Conservation (phyloP, 2,888 invertebrate genomes). For the Drosophila subquinaria region DNA sequence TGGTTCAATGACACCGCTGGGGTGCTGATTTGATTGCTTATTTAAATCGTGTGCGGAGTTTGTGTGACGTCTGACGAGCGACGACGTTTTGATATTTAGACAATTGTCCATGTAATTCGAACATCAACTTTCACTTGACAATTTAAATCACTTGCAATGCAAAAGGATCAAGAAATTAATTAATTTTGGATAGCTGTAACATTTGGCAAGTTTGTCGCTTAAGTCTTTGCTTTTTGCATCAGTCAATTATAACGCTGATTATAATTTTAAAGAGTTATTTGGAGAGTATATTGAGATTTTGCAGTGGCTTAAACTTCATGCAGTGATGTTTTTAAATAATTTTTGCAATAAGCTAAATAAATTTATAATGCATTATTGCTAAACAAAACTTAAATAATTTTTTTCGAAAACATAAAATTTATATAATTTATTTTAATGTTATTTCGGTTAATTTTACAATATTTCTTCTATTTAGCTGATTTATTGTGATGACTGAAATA, state of each 20-base stretch:
- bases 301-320: background rate
- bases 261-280: background rate
- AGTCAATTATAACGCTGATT: background rate
- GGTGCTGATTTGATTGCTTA: slow-evolving; percentile 78
- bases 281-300: background rate
- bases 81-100: slow-evolving; percentile 63
- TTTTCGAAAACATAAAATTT: too few relatives aligned
- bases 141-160: slow-evolving; percentile 11
- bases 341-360: too few relatives aligned
- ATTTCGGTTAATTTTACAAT: too few relatives aligned
- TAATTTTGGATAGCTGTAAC: slow-evolving; percentile 24
- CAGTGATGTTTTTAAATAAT: too few relatives aligned
- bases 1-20: slow-evolving; percentile 71
- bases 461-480: too few relatives aligned
- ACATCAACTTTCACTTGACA: slow-evolving; percentile 60
- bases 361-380: too few relatives aligned
- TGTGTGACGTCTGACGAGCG: slow-evolving; percentile 37
- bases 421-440: too few relatives aligned
- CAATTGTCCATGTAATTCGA: slow-evolving; percentile 58
- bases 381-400: too few relatives aligned
- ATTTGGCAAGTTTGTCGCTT: slow-evolving; percentile 47
- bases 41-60: slow-evolving; percentile 63
- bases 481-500: too few relatives aligned
- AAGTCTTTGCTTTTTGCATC: slow-evolving; percentile 47
- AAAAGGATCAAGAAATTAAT: slow-evolving; percentile 52